Conservation (phyloP, 2,888 invertebrate species). For the Dicroscelio sp. region DNA sequence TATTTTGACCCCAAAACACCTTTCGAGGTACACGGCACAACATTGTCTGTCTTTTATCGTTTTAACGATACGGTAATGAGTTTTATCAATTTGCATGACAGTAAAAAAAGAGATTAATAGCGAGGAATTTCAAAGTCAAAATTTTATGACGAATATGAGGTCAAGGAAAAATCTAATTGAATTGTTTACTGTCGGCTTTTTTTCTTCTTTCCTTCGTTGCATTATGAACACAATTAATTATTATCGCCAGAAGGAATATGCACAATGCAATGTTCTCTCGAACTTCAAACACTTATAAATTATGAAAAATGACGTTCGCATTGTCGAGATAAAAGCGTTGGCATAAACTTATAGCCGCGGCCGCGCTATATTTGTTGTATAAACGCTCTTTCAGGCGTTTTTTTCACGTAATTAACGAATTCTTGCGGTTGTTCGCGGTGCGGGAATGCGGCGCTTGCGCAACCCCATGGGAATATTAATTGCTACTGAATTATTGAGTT, state of each 20-base stretch:
- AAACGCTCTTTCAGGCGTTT: constrained; percentile 47
- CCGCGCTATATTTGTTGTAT: constrained; percentile 15
- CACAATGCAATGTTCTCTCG: constrained; percentile 56
- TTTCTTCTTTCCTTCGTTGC: no score
- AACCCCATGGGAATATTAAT: constrained; percentile 32
- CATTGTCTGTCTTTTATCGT: no score
- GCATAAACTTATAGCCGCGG: constrained; percentile 51
- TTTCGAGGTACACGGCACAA: no score
- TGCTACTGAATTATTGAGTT: constrained; percentile 44
- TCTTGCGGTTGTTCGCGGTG: no score
- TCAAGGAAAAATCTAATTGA: constrained; percentile 67
- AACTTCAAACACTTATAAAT: constrained; percentile 60
- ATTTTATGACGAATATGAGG: constrained; percentile 58
- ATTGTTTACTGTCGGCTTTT: no score
- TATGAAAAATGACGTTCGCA: constrained; percentile 71
- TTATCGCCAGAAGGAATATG: constrained; percentile 64
- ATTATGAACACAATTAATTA: constrained; percentile 73
- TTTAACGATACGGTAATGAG: no score
- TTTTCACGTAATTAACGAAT: constrained; percentile 65
- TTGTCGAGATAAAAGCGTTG: constrained; percentile 67
- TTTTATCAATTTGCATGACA: no score
- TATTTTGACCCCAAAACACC: no score
- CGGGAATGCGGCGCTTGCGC: constrained; percentile 25
- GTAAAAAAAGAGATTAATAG: no score
- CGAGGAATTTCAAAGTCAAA: constrained; percentile 58